phyloP scores from a whole-genome alignment of 1,140 invertebrate genomes.

The Drosophila rufa region DNA sequence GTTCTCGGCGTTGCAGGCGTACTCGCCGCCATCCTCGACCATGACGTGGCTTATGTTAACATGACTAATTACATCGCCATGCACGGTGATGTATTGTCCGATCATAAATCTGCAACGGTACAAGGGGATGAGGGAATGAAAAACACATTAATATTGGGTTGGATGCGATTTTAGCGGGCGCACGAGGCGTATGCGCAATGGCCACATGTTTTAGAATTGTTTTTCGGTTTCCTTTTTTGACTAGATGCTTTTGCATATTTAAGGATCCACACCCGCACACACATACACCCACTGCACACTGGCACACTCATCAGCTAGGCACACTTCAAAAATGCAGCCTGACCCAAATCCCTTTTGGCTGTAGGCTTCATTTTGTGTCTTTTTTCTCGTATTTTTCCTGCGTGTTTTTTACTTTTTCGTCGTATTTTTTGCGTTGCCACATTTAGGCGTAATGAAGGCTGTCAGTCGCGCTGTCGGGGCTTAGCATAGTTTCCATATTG shows the following conservation, averaged over 20 bases:
- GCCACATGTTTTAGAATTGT: constrained; percentile 49
- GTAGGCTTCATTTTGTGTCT: constrained; percentile 71
- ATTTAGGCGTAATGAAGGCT: constrained; percentile 79
- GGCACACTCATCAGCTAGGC: constrained; percentile 55
- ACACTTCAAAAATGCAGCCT: constrained; percentile 76
- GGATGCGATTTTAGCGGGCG: constrained; percentile 42
- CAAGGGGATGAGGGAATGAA: constrained; percentile 36
- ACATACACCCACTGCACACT: constrained; percentile 15
- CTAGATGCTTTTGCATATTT: constrained; percentile 57
- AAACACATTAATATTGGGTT: constrained; percentile 66
- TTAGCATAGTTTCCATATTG: constrained; percentile 69
- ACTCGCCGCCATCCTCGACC: constrained; percentile 95
- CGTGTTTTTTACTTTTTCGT: constrained; percentile 9
- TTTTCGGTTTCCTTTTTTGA: constrained; percentile 32
- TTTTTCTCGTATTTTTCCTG: constrained; percentile 21
- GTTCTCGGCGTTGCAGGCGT: constrained; percentile 93
- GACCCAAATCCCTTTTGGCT: constrained; percentile 75
- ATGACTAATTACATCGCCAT: constrained; percentile 94
- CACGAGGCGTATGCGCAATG: constrained; percentile 65
- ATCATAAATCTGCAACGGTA: constrained; percentile 89
- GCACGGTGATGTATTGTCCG: constrained; percentile 92
- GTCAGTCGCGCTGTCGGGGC: constrained; percentile 69
- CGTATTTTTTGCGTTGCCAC: constrained; percentile 61
- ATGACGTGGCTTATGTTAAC: constrained; percentile 94
- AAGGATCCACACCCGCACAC: constrained; percentile 17